Conservation (phyloP, 2,113 vertebrate genomes). For the Mobula birostris region DNA sequence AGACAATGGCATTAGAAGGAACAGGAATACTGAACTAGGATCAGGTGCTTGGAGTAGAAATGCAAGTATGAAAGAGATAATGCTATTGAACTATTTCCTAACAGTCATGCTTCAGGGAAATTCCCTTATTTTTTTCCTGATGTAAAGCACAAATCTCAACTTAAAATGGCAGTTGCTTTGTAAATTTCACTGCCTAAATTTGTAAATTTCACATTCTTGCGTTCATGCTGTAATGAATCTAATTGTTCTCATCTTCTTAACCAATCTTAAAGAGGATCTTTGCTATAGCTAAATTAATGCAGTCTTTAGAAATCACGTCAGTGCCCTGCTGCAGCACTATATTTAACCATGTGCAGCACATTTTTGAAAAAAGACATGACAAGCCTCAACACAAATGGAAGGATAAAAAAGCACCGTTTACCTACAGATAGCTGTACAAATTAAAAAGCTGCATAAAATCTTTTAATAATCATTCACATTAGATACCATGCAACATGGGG, state of each 20-base stretch:
- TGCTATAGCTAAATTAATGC: neutral
- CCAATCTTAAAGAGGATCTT: neutral
- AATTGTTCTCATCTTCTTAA: neutral
- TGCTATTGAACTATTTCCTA: neutral
- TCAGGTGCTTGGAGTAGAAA: neutral
- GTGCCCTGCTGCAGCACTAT: too few species aligned
- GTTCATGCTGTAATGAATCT: neutral
- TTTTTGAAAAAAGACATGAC: too few species aligned
- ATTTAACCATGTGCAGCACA: too few species aligned
- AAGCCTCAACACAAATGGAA: too few species aligned
- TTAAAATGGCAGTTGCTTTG: neutral
- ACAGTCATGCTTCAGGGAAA: neutral
- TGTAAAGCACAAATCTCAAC: neutral
- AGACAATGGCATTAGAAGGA: neutral
- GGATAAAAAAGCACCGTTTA: neutral
- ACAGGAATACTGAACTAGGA: neutral
- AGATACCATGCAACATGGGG: neutral
- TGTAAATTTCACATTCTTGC: neutral
- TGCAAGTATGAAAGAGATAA: neutral
- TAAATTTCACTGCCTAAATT: neutral
- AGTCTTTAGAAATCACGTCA: too few species aligned
- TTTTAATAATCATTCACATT: neutral
- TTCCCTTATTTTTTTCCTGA: neutral
- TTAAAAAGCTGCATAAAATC: neutral
- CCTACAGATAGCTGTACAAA: neutral